A percentile compares a stretch with the other conserved stretches of the same genome.
Conservation (phyloP, 2,888 invertebrate genomes). For the Beris chalybata region DNA sequence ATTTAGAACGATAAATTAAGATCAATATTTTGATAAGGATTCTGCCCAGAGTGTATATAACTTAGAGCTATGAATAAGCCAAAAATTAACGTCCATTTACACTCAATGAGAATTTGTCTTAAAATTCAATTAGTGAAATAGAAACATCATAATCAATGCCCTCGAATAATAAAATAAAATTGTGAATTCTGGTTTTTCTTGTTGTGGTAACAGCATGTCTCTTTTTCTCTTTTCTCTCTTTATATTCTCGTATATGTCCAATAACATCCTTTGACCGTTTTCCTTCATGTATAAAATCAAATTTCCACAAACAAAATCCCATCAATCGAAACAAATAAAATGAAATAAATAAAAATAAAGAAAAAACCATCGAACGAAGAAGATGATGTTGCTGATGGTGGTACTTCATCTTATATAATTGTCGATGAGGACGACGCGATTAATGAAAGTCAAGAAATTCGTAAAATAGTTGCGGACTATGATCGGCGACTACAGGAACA, state of each 20-base stretch:
- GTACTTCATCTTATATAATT: conserved; percentile 46
- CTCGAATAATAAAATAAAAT: conserved; percentile 2
- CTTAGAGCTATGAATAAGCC: too few species aligned
- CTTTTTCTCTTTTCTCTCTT: conserved; percentile 43
- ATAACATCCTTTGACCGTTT: conserved; percentile 23
- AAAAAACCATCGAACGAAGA: conserved; percentile 3
- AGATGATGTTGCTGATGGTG: conserved; percentile 8
- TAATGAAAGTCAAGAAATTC: conserved; percentile 52
- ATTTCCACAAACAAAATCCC: conserved; percentile 31
- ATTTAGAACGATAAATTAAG: too few species aligned
- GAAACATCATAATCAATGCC: background rate
- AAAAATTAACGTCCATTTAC: conserved; percentile 23
- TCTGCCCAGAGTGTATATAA: too few species aligned
- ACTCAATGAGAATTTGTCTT: conserved; percentile 12
- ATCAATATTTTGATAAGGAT: too few species aligned
- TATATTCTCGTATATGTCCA: conserved; percentile 25
- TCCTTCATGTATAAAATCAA: conserved; percentile 8
- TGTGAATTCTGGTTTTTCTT: conserved; percentile 30
- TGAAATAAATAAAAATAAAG: conserved; percentile 6
- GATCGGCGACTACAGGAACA: conserved; percentile 64
- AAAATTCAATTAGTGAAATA: background rate
- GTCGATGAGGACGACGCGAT: conserved; percentile 54
- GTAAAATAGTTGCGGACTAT: conserved; percentile 56
- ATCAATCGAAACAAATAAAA: background rate
- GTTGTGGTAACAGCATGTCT: conserved; percentile 50